Evolutionary conservation across 1,140 invertebrate genomes (phyloP).

Genomic region (Scylla paramamosain): DNA sequence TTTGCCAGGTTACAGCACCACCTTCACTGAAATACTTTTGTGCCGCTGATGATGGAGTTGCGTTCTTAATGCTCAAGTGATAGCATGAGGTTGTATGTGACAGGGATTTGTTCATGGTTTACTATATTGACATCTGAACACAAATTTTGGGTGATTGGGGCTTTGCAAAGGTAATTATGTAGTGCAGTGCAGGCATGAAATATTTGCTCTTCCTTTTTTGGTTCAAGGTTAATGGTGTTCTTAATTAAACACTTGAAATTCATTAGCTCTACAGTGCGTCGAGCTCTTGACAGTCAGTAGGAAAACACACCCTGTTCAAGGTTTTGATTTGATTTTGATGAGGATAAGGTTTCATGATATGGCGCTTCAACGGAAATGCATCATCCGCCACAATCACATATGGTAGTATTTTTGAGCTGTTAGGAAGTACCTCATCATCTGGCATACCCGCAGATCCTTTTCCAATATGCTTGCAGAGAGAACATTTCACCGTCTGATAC

Average conservation of each 20-base stretch:
- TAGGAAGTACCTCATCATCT: too few relatives aligned
- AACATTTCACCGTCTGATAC: too few relatives aligned
- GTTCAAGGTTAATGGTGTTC: too few relatives aligned
- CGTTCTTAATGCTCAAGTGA: background rate
- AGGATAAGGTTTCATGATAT: slow-evolving; percentile 57
- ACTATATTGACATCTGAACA: background rate
- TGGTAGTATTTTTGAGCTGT: too few relatives aligned
- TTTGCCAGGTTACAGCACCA: background rate
- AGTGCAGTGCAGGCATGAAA: slow-evolving; percentile 43
- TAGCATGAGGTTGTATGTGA: too few relatives aligned
- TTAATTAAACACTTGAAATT: slow-evolving; percentile 58
- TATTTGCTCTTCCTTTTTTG: background rate
- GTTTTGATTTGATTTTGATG: slow-evolving; percentile 14
- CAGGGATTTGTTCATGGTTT: slow-evolving; percentile 25
- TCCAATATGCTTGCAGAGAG: background rate
- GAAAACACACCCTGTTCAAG: slow-evolving; percentile 51
- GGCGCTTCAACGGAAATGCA: slow-evolving; percentile 50
- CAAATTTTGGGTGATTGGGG: slow-evolving; percentile 23
- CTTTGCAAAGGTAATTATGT: slow-evolving; percentile 40
- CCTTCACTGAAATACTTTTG: background rate
- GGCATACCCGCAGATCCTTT: background rate
- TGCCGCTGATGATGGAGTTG: slow-evolving; percentile 17
- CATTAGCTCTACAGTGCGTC: slow-evolving; percentile 67
- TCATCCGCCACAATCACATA: slow-evolving; percentile 59
- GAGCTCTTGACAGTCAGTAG: too few relatives aligned